Evolutionary conservation across 2,888 invertebrate species (phyloP).

Genomic region (Tetranychus piercei): DNA sequence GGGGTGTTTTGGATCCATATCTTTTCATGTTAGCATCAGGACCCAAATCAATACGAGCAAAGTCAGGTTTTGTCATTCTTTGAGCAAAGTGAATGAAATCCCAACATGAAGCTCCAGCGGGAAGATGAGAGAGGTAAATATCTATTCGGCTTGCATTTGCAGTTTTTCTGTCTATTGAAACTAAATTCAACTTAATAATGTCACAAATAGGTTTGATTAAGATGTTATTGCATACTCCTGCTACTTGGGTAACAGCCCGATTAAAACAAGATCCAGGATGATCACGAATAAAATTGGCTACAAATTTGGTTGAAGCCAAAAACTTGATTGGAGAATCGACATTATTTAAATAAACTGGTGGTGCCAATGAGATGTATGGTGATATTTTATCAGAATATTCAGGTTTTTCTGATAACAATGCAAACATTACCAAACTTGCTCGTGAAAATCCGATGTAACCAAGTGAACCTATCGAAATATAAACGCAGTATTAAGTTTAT

Average conservation of each 20-base stretch:
- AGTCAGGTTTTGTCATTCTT: background rate
- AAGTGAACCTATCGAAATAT: background rate
- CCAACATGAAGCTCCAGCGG: slow-evolving; percentile 10
- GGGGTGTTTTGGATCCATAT: slow-evolving; percentile 9
- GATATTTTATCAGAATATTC: background rate
- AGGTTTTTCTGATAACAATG: background rate
- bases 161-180: background rate
- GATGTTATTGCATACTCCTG: background rate
- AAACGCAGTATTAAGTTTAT: background rate
- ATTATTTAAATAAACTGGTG: background rate
- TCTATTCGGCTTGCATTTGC: background rate
- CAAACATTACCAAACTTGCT: background rate
- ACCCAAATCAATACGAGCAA: slow-evolving; percentile 5
- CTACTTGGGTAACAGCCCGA: background rate
- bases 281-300: background rate
- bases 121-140: slow-evolving; percentile 10
- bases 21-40: background rate
- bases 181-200: background rate
- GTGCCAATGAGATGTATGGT: background rate
- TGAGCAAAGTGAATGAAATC: slow-evolving; percentile 11
- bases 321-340: background rate
- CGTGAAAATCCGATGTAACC: background rate
- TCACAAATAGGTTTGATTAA: background rate
- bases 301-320: background rate
- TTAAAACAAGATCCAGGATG: background rate